phyloP scores from a whole-genome alignment of 2,113 vertebrate genomes.

The Trematomus loennbergii region DNA sequence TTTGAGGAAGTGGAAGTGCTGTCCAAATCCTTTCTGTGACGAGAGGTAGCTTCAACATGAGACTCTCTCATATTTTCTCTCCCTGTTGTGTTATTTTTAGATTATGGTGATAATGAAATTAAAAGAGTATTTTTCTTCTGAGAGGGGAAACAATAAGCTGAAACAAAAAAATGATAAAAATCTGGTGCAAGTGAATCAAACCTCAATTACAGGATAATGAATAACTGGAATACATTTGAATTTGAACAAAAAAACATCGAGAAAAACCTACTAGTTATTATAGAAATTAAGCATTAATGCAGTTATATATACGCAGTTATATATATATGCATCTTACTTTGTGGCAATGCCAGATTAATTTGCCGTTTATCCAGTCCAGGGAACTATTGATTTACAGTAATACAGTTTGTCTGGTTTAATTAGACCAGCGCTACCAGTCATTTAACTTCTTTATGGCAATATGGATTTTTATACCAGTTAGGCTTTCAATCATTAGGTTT shows the following conservation, averaged over 20 bases:
- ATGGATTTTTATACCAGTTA: not conserved
- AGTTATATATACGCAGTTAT: fast-evolving
- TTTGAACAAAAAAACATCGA: not conserved
- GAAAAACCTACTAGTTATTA: not conserved
- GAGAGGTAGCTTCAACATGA: not conserved
- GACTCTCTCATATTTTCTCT: not conserved
- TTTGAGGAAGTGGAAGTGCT: not conserved
- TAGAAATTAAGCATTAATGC: not conserved
- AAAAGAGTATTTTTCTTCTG: not conserved
- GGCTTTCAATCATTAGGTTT: not conserved
- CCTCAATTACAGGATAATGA: not conserved
- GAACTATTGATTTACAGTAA: not conserved
- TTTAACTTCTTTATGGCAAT: not conserved
- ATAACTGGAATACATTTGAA: not conserved
- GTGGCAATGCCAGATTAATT: too few species aligned
- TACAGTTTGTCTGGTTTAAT: not conserved
- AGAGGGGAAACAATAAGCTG: not conserved
- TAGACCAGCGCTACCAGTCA: not conserved
- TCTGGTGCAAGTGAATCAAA: not conserved
- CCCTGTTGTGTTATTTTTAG: not conserved
- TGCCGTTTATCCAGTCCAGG: not conserved
- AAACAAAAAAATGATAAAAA: not conserved
- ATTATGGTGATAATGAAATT: conserved; percentile 2
- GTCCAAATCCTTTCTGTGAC: not conserved
- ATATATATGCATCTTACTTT: too few species aligned